Evolutionary conservation across 2,113 vertebrate genomes (phyloP).

Genomic region (Recurvirostra avosetta): DNA sequence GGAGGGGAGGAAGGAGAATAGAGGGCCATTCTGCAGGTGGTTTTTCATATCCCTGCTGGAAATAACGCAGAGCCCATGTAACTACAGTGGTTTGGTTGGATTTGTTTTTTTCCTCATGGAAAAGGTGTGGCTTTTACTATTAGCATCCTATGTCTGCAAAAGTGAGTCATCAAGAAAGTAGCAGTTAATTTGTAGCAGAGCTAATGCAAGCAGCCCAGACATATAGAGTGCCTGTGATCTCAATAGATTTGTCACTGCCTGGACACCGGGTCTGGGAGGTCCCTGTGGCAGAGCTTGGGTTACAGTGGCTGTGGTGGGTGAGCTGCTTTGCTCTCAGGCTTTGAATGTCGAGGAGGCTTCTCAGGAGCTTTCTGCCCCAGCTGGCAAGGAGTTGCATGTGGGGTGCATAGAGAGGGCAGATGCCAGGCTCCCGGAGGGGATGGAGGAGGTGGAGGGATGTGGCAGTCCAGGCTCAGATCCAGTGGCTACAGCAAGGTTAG

Average conservation of each 20-base stretch:
- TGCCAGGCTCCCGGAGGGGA: accelerated
- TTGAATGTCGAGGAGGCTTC: accelerated
- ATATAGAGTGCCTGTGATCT: not conserved
- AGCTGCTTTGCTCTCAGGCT: not conserved
- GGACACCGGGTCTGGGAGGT: not conserved
- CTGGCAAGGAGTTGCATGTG: accelerated
- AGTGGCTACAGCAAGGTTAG: not conserved
- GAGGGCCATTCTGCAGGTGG: not conserved
- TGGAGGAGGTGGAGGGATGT: not conserved
- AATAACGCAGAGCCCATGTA: not conserved
- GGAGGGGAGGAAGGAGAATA: not conserved
- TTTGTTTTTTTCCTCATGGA: not conserved
- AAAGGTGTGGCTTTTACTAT: not conserved
- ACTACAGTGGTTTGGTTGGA: not conserved
- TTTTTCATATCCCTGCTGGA: not conserved
- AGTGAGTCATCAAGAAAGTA: not conserved
- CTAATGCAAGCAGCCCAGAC: not conserved
- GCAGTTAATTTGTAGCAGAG: not conserved
- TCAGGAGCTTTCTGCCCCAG: not conserved
- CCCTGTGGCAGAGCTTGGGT: not conserved
- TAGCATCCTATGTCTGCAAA: not conserved
- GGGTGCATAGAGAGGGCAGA: not conserved
- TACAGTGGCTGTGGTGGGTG: not conserved
- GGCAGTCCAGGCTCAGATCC: not conserved
- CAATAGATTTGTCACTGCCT: not conserved